Conservation (phyloP, 2,888 invertebrate genomes). For the Melinaea menophilus region DNA sequence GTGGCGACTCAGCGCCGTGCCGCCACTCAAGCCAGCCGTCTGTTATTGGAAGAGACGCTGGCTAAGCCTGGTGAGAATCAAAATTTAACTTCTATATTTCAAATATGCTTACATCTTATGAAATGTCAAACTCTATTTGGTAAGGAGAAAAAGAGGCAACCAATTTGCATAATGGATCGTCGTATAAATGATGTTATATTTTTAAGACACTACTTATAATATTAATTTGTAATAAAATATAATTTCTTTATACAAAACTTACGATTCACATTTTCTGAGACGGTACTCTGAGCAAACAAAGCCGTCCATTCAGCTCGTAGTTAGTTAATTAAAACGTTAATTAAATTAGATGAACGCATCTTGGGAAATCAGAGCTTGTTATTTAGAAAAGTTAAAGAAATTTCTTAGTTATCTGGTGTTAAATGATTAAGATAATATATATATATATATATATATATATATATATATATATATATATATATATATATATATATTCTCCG, state of each 20-base stretch:
- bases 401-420: not conserved
- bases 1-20: constrained; percentile 54
- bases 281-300: constrained; percentile 13
- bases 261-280: no score
- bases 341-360: constrained; percentile 61
- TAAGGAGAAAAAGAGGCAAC: no score
- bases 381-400: constrained; percentile 12
- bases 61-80: constrained; percentile 71
- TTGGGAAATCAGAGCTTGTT: constrained; percentile 56
- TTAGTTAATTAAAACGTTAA: constrained; percentile 69
- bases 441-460: no score
- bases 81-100: not conserved
- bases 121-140: no score
- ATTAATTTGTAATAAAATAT: no score
- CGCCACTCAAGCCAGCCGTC: constrained; percentile 77
- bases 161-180: no score
- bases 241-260: no score
- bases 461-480: no score
- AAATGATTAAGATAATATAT: no score
- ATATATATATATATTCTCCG: not conserved
- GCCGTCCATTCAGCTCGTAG: constrained; percentile 33
- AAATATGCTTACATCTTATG: no score
- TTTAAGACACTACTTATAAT: no score
- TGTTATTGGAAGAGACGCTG: constrained; percentile 82
- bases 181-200: no score